Percentiles rank a stretch among this genome's conserved stretches.
These are phyloP conservation scores for Nomada hirtipes DNA, from an alignment of 2,888 invertebrate genomes.

Conservation along the genomic window DNA sequence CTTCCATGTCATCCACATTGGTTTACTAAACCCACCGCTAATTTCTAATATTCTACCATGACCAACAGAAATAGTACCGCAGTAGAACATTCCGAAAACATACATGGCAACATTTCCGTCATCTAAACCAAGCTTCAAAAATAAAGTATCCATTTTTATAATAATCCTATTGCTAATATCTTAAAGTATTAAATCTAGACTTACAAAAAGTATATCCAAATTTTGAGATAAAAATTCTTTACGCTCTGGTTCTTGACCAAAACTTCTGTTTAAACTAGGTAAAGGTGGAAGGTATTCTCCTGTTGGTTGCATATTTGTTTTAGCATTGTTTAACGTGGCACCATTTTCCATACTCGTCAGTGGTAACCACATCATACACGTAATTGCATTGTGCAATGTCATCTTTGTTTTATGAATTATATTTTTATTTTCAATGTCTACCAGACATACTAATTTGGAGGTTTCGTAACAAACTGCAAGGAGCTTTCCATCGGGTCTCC, in stretches of 20 bases:
- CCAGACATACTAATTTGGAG: slow-evolving; percentile 84
- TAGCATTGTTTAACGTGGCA: slow-evolving; percentile 44
- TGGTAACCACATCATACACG: slow-evolving; percentile 90
- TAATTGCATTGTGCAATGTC: slow-evolving; percentile 85
- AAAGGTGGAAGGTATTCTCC: slow-evolving; percentile 85
- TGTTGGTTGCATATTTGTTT: slow-evolving; percentile 73
- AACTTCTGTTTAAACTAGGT: slow-evolving; percentile 84
- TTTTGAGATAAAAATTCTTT: slow-evolving; percentile 84
- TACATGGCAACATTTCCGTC: slow-evolving; percentile 88
- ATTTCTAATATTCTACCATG: slow-evolving; percentile 78
- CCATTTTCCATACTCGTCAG: slow-evolving; percentile 67
- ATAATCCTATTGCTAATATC: neutral
- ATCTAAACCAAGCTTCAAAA: slow-evolving; percentile 89
- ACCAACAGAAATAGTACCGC: slow-evolving; percentile 87
- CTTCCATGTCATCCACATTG: slow-evolving; percentile 80
- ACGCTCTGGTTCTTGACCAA: slow-evolving; percentile 81
- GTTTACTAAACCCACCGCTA: slow-evolving; percentile 78
- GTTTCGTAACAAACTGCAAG: slow-evolving; percentile 85
- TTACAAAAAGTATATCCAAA: slow-evolving; percentile 84
- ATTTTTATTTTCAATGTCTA: slow-evolving; percentile 95
- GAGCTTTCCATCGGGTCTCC: slow-evolving; percentile 98
- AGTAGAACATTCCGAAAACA: slow-evolving; percentile 94
- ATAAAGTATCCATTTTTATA: slow-evolving; percentile 17
- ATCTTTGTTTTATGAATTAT: slow-evolving; percentile 87
- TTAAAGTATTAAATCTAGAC: slow-evolving; percentile 33